A percentile compares a stretch with the other conserved stretches of the same genome.
Conservation (phyloP, 1,140 invertebrate genomes). For the Agrilus planipennis region DNA sequence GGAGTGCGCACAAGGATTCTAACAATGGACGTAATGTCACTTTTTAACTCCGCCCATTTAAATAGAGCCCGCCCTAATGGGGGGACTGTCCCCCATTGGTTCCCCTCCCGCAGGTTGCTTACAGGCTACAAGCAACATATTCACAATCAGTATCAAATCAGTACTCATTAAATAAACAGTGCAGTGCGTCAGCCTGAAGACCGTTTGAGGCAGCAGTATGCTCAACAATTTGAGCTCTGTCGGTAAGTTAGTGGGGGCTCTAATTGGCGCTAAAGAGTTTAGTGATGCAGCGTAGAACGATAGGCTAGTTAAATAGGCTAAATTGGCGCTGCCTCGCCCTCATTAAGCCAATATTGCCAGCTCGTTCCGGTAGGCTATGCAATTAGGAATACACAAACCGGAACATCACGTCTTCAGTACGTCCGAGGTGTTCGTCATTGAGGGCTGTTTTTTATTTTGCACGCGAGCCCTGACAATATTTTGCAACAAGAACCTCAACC, state of each 20-base stretch:
- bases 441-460: too few relatives aligned
- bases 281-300: conserved; percentile 33
- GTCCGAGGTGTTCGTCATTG: too few relatives aligned
- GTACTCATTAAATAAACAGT: conserved; percentile 38
- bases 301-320: conserved; percentile 35
- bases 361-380: conserved; percentile 30
- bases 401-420: too few relatives aligned
- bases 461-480: too few relatives aligned
- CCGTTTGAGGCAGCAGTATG: conserved; percentile 24
- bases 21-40: conserved; percentile 11
- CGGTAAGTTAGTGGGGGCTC: conserved; percentile 34
- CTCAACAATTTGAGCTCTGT: conserved; percentile 34
- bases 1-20: too few relatives aligned
- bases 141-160: conserved; percentile 37
- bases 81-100: conserved; percentile 22
- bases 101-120: conserved; percentile 21
- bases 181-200: conserved; percentile 30
- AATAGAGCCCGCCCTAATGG: conserved; percentile 7
- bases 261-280: conserved; percentile 35
- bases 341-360: conserved; percentile 32
- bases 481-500: too few relatives aligned
- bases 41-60: conserved; percentile 18
- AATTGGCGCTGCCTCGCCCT: conserved; percentile 35
- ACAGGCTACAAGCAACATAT: conserved; percentile 28
- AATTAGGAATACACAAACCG: conserved; percentile 21